Evolutionary conservation across 2,888 invertebrate species (phyloP), one percentile per base, ranked within the genome.

Genomic region (Xestia xanthographa): DNA sequence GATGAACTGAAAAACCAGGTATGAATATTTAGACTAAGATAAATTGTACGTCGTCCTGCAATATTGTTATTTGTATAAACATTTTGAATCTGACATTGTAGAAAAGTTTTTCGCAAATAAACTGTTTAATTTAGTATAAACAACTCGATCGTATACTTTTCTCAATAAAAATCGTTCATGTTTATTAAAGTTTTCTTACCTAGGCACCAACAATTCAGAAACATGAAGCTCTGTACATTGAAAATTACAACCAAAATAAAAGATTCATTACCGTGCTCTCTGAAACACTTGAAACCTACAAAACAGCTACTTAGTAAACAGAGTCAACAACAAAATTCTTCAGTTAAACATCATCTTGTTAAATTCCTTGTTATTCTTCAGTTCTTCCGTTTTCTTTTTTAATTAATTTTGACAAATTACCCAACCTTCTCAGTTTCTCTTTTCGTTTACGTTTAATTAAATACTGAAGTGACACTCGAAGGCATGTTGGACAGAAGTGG

Each of bases 361-460:
- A 92, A 91, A 93, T 91, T 93, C 91, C 91, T 90, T 88, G 91
- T 94, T 93, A 93, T 94, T 94, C 93, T 92, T 93, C 90, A 92
- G 92, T 92, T 91, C 90, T 89, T 92, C 91, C 93, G 94, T 94
- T 94, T 95, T 95, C 94, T 95, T 96, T 96, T 96, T 96, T 96
- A 96, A 96, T 96, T 96, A 96, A 96, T 95, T 96, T 96, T 96
- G 96, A 96, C 96, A 96, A 96, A 96, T 96, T 95, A 95, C 95
- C 95, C 93, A 92, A 94, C 93, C 94, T 94, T 93, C 95, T 95
- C 94, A 93, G 94, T 94, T 95, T 94, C 93, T 92, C 93, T 94
- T 94, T 94, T 92, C 92, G 74, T 86, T 93, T 94, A 92, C 92
- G 90, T 95, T 96, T 96, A 96, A 96, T 96, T 96, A 96, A 96